Base-by-base conservation (phyloP, 2,113 vertebrate species). In the Campylorhamphus procurvoides region DNA sequence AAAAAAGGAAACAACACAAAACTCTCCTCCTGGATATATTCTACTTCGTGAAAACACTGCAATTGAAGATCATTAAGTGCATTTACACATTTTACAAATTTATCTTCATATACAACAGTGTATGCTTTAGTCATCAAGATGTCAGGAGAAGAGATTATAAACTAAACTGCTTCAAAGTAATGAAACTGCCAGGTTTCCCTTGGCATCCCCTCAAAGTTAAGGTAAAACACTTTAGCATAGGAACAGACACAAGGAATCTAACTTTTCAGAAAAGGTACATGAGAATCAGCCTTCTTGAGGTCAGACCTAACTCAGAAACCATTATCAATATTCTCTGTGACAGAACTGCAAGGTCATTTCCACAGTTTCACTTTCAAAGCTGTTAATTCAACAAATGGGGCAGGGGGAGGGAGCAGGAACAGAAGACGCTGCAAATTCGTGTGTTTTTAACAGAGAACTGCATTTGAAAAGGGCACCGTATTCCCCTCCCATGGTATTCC, bases 1-100 rank as follows among this genome's bases (percentile, higher is more conserved):
- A 89, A 84, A 33, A 46, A 93, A 40, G 13, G 14, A 69, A 87
- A 72, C 15, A 35, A 74, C 66, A 52, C 2, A n/a, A 47, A 76
- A 14, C 10, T 56, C 22, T 66, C 47, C 27, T 93, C 28, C 47
- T 81, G 60, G 27, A 81, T 78, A 80, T 55, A 53, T 39, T 90
- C 39, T 23, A 69, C 59, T 87, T 50, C 74, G 88, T 33, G 39
- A 74, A 91, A 92, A 89, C 71, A 47, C 40, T 76, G n/a, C 67
- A 86, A 44, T 0, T 68, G 50, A 80, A 59, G 79, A 79, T 79
- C 15, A 77, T 64, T 67, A 87, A 89, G 84, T 62, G 27, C 19
- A 95, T 91, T 91, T 50, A 88, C 39, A 88, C 39, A 80, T 86
- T 94, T 95, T 68, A 71, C 79, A 94, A 50, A n/a, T 44, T 75